These are phyloP conservation scores for Aporophyla nigra DNA, from an alignment of 2,888 invertebrate species.

Conservation along the genomic window DNA sequence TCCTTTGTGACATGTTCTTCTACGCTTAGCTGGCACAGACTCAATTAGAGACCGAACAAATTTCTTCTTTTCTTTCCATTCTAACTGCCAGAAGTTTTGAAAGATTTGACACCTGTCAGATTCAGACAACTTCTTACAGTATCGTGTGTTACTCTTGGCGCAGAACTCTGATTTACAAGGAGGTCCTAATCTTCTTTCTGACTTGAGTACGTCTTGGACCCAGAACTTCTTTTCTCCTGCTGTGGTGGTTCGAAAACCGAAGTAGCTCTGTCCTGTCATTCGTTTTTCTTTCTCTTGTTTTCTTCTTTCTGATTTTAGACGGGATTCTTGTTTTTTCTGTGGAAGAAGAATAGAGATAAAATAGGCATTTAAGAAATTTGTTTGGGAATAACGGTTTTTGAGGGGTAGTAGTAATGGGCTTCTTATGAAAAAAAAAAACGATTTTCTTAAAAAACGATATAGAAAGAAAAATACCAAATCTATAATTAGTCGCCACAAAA, in stretches of 20 bases:
- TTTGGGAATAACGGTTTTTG: not conserved
- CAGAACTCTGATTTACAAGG: constrained; percentile 75
- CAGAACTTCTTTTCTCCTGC: constrained; percentile 72
- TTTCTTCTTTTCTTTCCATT: constrained; percentile 78
- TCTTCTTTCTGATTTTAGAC: constrained; percentile 72
- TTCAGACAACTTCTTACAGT: constrained; percentile 72
- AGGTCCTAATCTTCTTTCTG: constrained; percentile 76
- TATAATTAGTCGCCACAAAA: too few relatives aligned
- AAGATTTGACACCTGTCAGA: constrained; percentile 74
- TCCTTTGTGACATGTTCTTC: constrained; percentile 72
- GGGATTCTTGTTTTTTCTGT: constrained; percentile 71
- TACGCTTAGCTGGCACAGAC: constrained; percentile 74
- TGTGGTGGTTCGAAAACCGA: constrained; percentile 74
- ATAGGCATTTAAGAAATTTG: not conserved
- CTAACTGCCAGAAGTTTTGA: constrained; percentile 79
- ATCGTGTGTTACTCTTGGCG: constrained; percentile 66
- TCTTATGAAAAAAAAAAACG: not conserved
- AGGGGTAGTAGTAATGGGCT: not conserved
- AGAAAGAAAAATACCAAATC: too few relatives aligned
- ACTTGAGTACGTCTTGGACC: constrained; percentile 81
- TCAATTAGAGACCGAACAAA: constrained; percentile 76
- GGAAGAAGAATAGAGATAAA: constrained; percentile 44
- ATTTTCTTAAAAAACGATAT: too few relatives aligned
- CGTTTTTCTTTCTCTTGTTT: constrained; percentile 78
- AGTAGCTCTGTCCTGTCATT: constrained; percentile 82